These are phyloP conservation scores for Glomeris marginata DNA, from an alignment of 2,888 invertebrate genomes.

Conservation along the genomic window DNA sequence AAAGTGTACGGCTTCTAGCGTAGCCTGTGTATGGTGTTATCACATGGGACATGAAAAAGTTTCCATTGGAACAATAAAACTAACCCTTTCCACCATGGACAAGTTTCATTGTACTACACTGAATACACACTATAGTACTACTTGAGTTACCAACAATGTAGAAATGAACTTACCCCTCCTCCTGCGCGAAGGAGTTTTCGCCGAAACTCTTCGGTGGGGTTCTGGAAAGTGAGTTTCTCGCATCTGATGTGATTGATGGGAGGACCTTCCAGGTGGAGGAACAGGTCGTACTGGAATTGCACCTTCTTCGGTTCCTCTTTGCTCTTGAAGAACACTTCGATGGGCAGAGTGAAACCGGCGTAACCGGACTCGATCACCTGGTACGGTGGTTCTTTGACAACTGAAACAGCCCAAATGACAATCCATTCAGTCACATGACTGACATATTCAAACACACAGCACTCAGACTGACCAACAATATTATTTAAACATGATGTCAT, in stretches of 20 bases:
- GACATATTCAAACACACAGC: too few relatives aligned
- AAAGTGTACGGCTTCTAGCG: too few relatives aligned
- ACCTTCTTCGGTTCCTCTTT: conserved; percentile 81
- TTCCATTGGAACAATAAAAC: too few relatives aligned
- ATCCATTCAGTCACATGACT: not conserved
- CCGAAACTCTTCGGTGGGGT: conserved; percentile 76
- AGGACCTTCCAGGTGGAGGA: conserved; percentile 57
- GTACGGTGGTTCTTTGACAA: conserved; percentile 81
- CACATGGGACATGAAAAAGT: too few relatives aligned
- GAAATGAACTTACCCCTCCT: conserved; percentile 36
- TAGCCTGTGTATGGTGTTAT: too few relatives aligned
- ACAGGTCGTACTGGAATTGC: conserved; percentile 58
- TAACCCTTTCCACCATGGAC: too few relatives aligned
- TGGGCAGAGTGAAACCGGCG: conserved; percentile 78
- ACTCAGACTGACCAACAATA: too few relatives aligned
- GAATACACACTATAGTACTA: not conserved
- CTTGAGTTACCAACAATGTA: not conserved
- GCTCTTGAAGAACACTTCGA: conserved; percentile 65
- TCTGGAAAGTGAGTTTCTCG: conserved; percentile 70
- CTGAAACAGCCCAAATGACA: conserved; percentile 39
- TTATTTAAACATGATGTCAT: too few relatives aligned
- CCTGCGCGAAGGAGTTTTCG: conserved; percentile 77
- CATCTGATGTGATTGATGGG: conserved; percentile 52
- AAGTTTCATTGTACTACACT: not conserved
- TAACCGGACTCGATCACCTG: conserved; percentile 85